phyloP scores from a whole-genome alignment of 2,888 invertebrate species.

The Iphiclides podalirius region DNA sequence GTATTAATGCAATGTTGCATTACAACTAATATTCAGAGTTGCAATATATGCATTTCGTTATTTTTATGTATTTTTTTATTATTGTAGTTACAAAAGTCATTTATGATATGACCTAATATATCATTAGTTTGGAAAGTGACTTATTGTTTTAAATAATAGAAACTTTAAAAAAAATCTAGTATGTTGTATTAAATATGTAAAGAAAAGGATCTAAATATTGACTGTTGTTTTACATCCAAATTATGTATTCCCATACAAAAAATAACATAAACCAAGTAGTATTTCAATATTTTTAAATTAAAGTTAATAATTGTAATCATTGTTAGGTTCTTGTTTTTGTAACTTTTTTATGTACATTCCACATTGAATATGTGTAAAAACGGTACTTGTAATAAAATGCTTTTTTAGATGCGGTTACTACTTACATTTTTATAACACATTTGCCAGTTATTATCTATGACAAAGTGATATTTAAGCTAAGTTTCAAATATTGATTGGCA shows the following conservation, averaged over 20 bases:
- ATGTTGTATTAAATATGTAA: too few relatives aligned
- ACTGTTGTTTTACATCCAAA: not conserved
- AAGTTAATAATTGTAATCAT: not conserved
- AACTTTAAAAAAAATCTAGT: too few relatives aligned
- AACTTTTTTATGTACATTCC: not conserved
- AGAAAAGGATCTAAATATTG: not conserved
- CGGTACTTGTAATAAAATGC: too few relatives aligned
- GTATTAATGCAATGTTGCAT: not conserved
- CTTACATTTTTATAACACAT: slow-evolving; percentile 35
- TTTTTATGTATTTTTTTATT: slow-evolving; percentile 7
- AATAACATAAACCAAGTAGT: not conserved
- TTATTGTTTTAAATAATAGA: too few relatives aligned
- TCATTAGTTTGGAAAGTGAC: too few relatives aligned
- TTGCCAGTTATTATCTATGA: not conserved
- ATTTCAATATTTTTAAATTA: slow-evolving; percentile 10
- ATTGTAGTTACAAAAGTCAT: not conserved
- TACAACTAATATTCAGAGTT: too few relatives aligned
- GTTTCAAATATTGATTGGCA: slow-evolving; percentile 3
- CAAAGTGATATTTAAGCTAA: not conserved
- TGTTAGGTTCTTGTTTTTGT: slow-evolving; percentile 26
- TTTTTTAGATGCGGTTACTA: too few relatives aligned
- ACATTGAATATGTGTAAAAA: not conserved
- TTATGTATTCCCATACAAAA: not conserved
- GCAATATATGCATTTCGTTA: not conserved
- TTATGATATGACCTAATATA: too few relatives aligned